phyloP scores from a whole-genome alignment of 1,140 invertebrate species.

The Musca domestica region DNA sequence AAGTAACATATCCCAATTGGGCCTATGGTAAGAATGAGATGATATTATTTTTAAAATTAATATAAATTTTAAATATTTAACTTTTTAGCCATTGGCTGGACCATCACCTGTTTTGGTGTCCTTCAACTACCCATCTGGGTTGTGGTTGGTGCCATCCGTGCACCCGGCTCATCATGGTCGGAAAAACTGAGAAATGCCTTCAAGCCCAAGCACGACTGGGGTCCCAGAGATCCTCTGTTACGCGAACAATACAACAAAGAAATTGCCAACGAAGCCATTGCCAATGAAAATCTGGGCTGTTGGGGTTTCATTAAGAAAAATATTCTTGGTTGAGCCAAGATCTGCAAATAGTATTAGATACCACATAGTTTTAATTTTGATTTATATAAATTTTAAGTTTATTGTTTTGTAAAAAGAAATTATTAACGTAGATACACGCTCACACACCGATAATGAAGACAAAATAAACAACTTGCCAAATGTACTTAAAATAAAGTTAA shows the following conservation, averaged over 20 bases:
- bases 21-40: constrained; percentile 53
- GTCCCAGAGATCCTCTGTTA: constrained; percentile 53
- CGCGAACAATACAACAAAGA: constrained; percentile 48
- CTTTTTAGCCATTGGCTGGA: constrained; percentile 58
- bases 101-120: constrained; percentile 58
- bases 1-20: constrained; percentile 53
- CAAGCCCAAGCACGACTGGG: constrained; percentile 58
- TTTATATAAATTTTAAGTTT: not conserved
- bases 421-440: not conserved
- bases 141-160: constrained; percentile 54
- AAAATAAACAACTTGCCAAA: constrained; percentile 7
- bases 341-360: not conserved
- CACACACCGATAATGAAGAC: not conserved
- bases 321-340: constrained; percentile 32
- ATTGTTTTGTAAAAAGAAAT: not conserved
- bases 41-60: not conserved
- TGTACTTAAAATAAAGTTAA: not conserved
- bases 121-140: constrained; percentile 62
- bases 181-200: constrained; percentile 56
- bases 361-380: too few species aligned
- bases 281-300: constrained; percentile 34
- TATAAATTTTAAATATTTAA: not conserved
- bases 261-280: constrained; percentile 38
- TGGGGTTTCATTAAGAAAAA: constrained; percentile 45
- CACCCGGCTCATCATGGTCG: constrained; percentile 41